phyloP scores from a whole-genome alignment of 2,888 invertebrate genomes.

The Plebejus melissa region DNA sequence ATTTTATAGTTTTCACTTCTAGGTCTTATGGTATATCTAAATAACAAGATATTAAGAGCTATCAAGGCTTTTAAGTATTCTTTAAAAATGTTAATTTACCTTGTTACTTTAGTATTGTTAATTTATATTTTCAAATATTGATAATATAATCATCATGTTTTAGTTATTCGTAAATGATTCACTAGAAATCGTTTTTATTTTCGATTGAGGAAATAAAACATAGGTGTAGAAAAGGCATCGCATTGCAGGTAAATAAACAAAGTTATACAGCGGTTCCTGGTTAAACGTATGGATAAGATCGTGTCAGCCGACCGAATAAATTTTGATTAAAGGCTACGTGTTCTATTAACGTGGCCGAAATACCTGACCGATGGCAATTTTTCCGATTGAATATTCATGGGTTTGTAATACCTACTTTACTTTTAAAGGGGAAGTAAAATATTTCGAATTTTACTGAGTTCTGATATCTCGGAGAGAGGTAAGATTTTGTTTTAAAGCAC shows the following conservation, averaged over 20 bases:
- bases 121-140: too few relatives aligned
- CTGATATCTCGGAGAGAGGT: neutral
- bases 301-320: conserved; percentile 8
- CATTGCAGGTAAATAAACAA: neutral
- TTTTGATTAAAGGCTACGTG: conserved; percentile 18
- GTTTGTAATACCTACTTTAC: conserved; percentile 3
- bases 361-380: conserved; percentile 9
- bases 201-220: neutral
- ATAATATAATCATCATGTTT: too few relatives aligned
- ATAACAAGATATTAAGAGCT: too few relatives aligned
- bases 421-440: neutral
- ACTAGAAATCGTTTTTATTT: too few relatives aligned
- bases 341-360: conserved; percentile 22
- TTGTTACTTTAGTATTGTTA: too few relatives aligned
- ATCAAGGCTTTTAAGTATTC: too few relatives aligned
- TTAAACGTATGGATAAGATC: neutral
- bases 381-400: conserved; percentile 3
- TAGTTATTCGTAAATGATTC: neutral
- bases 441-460: neutral
- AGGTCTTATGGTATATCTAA: too few relatives aligned
- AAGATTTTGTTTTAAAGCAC: neutral
- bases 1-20: too few relatives aligned
- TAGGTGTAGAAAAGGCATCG: neutral
- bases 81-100: too few relatives aligned
- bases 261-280: neutral